These are phyloP conservation scores for Mastomys coucha DNA, from an alignment of 2,113 vertebrate species.

Conservation along the genomic window DNA sequence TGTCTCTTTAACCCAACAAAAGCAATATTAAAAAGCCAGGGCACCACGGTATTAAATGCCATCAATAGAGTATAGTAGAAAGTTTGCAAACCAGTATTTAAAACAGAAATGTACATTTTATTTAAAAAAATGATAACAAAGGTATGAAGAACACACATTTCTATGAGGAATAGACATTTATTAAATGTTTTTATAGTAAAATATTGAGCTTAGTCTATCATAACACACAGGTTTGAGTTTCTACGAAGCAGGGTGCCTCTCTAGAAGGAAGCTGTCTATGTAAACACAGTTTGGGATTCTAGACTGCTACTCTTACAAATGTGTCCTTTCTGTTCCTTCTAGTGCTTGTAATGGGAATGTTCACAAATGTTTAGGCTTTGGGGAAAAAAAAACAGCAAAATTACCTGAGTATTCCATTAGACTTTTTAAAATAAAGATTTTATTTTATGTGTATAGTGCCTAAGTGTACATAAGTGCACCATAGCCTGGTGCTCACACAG, in stretches of 20 bases:
- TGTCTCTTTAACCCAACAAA: not conserved
- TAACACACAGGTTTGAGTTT: slow-evolving; percentile 85
- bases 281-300: slow-evolving; percentile 58
- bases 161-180: slow-evolving; percentile 83
- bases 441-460: not conserved
- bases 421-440: not conserved
- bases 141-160: slow-evolving; percentile 85
- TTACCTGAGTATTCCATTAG: slow-evolving; percentile 87
- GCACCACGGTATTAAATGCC: not conserved
- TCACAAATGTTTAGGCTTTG: slow-evolving; percentile 76
- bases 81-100: slow-evolving; percentile 7
- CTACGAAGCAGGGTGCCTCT: slow-evolving; percentile 81
- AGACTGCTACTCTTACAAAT: slow-evolving; percentile 32
- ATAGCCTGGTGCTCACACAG: not conserved
- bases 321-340: slow-evolving; percentile 56
- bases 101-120: slow-evolving; percentile 79
- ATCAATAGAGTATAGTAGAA: not conserved
- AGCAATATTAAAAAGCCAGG: not conserved
- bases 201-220: slow-evolving; percentile 86
- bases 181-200: slow-evolving; percentile 89
- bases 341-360: slow-evolving; percentile 41
- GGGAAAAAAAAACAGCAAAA: slow-evolving; percentile 74
- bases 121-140: slow-evolving; percentile 84
- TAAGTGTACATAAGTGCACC: not conserved
- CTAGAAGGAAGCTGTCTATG: slow-evolving; percentile 67